Base-by-base conservation (phyloP, 2,113 vertebrate species). In the Pterophyllum scalare region DNA sequence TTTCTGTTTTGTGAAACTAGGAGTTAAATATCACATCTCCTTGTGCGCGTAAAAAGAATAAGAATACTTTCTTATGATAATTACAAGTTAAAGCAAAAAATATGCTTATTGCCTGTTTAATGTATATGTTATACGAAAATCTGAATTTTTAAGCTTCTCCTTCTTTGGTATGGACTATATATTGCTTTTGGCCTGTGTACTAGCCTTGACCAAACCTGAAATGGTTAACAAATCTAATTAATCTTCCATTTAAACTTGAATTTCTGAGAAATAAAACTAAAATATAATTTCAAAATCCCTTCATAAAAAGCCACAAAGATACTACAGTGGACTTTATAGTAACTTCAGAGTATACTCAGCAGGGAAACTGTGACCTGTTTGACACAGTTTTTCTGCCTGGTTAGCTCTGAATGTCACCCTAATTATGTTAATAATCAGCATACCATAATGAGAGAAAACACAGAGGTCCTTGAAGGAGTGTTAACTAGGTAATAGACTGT, bases 351-450 rank as follows among this genome's bases (percentile, higher is more conserved):
- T 24, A n/a, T 19, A n/a, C 33, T 74, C 82, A 80, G 77, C 62
- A 60, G 82, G 78, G 43, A 81, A 26, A 35, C 10, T 13, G 24
- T 75, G 67, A 82, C 75, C 70, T 24, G 15, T 46, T 77, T 79
- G 85, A 81, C 88, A 85, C 64, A 22, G 72, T 74, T 40, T 11
- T 60, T 81, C 76, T 86, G 83, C 85, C 38, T 76, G 70, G 75
- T 62, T 87, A 60, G 26, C 56, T 67, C 62, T 76, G 59, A 88
- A 77, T 82, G 77, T 81, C 72, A 78, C 14, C 84, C 31, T 60
- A 86, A 90, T 92, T 89, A 88, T 79, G 59, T 77, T 75, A 88
- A 83, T 86, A 87, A 86, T 81, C 38, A 85, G 56, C 56, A 60
- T 46, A 60, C 52, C 74, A 58, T 67, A 46, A 62, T 75, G 24